Percentiles rank a stretch among this genome's conserved stretches.
These are phyloP conservation scores for Tenthredo mesomela DNA, from an alignment of 2,888 invertebrate species.

Conservation along the genomic window DNA sequence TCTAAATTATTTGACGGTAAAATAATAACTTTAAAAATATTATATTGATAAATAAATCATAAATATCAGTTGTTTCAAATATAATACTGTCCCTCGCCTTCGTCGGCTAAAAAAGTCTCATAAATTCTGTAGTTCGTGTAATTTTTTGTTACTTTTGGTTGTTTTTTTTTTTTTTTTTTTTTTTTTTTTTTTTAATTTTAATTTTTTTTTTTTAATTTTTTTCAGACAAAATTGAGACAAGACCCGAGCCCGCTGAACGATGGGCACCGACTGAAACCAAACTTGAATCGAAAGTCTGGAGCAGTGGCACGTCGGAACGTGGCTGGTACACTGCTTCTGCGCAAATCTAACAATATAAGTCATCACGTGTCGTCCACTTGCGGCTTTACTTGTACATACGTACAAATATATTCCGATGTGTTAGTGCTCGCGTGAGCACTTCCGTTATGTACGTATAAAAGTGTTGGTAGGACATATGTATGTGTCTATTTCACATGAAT, in stretches of 20 bases:
- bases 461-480: neutral
- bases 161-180: neutral
- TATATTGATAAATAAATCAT: neutral
- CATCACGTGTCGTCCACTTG: constrained; percentile 39
- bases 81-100: constrained; percentile 20
- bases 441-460: neutral
- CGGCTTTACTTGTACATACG: neutral
- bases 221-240: constrained; percentile 21
- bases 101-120: constrained; percentile 20
- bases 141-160: neutral
- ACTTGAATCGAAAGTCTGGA: constrained; percentile 59
- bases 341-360: constrained; percentile 45
- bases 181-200: neutral
- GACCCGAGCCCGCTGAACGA: constrained; percentile 64
- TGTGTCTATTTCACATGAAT: neutral
- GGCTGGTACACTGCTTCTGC: constrained; percentile 48
- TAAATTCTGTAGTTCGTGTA: neutral
- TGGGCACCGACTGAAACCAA: constrained; percentile 70
- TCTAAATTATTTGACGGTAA: neutral
- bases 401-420: neutral
- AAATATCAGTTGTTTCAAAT: neutral
- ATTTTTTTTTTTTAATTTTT: neutral
- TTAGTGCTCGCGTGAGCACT: neutral
- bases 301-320: constrained; percentile 39
- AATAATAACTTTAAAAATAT: neutral